phyloP scores from a whole-genome alignment of 2,797 vertebrate species.

The Poeciliopsis turneri region DNA sequence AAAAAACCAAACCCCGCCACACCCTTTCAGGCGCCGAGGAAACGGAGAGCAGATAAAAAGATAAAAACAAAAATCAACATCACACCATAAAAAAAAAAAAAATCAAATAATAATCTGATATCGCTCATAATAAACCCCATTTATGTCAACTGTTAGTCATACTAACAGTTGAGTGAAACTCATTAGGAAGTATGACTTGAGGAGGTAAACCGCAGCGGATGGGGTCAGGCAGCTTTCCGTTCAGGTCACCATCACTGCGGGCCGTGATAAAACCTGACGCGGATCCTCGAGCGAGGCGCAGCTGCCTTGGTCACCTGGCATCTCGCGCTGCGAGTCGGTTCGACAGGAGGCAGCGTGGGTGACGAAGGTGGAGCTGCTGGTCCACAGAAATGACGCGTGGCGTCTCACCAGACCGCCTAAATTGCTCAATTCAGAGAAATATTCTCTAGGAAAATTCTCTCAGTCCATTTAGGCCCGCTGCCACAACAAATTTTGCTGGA shows the following conservation, averaged over 20 bases:
- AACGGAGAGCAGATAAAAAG: constrained; percentile 26
- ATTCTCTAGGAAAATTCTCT: constrained; percentile 5
- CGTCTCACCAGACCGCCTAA: not conserved
- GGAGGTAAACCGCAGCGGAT: not conserved
- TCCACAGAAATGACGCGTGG: constrained; percentile 19
- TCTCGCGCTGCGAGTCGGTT: constrained; percentile 57
- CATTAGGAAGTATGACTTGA: not conserved
- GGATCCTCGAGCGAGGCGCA: constrained; percentile 47
- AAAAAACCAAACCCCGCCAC: not conserved
- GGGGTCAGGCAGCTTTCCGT: constrained; percentile 32
- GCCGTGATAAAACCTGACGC: constrained; percentile 61
- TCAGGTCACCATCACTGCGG: constrained; percentile 53
- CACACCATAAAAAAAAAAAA: not conserved
- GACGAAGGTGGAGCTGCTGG: constrained; percentile 26
- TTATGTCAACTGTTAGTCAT: not conserved
- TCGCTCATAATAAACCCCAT: not conserved
- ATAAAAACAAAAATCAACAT: not conserved
- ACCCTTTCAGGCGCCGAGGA: constrained; percentile 11
- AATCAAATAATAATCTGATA: not conserved
- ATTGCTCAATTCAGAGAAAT: not conserved
- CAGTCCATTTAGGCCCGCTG: too few species aligned
- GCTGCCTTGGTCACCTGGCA: constrained; percentile 74
- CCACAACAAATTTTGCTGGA: too few species aligned
- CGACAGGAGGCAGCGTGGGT: constrained; percentile 32
- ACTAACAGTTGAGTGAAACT: not conserved